Base-by-base conservation (phyloP, 2,797 vertebrate species). In the Cossypha dichroa region DNA sequence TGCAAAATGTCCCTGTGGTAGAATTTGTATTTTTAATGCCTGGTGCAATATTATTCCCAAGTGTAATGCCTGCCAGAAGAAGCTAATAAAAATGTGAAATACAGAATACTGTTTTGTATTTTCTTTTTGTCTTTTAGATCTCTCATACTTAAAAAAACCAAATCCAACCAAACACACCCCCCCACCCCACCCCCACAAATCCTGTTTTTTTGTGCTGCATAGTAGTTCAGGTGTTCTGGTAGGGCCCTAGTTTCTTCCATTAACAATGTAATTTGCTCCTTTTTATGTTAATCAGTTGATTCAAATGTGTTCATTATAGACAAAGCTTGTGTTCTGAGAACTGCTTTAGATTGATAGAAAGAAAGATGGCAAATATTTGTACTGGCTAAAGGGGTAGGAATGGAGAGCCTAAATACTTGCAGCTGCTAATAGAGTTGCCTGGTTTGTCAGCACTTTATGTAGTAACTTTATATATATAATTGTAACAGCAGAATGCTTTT, bases 61-160 rank as follows among this genome's bases (percentile, higher is more conserved):
- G 91, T 98, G 97, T 98, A 98, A 97, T 98, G 97, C 98, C 96
- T 97, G 98, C 97, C 97, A 98, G 94, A 93, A 95, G 92, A 97
- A 96, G 70, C 96, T 97, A 98, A 98, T 98, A 98, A 98, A 98
- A 95, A 97, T 93, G 88, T 97, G 96, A 96, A 97, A 95, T 96
- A 95, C 85, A 93, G 96, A 97, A 80, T 86, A 75, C 84, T 72
- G 26, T 56, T 91, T 93, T 94, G 89, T 96, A 62, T 89, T 92
- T 88, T 76, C 80, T 95, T 94, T 92, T 96, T 88, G 43, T 88
- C 38, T 94, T 83, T 63, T 64, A 28, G 63, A 91, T 52, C 29
- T 62, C 18, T 40, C 48, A 18, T 48, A 67, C 31, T 51, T 78
- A 31, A 56, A 76, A 79, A 70, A 75, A 2, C 3, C 9, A 48